Conservation (phyloP, 2,797 vertebrate species). For the Propithecus deckenii region DNA sequence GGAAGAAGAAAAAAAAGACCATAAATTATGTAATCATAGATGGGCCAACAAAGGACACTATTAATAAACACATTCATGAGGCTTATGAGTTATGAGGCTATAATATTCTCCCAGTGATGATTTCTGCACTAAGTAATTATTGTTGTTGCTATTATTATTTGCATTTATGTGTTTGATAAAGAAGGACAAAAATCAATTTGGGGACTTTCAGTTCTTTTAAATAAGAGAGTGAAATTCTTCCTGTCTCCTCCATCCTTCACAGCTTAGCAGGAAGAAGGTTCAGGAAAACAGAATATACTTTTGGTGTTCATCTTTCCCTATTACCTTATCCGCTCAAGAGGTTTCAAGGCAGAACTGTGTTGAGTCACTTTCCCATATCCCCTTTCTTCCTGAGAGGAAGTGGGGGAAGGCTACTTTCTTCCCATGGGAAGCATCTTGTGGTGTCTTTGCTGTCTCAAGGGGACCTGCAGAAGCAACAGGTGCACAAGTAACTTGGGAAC, state of each 20-base stretch:
- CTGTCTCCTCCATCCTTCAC: constrained; percentile 34
- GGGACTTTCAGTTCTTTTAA: constrained; percentile 79
- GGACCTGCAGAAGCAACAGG: not conserved
- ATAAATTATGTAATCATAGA: not conserved
- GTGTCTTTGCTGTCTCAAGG: not conserved
- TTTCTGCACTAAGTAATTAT: not conserved
- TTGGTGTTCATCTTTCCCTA: not conserved
- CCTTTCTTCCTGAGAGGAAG: not conserved
- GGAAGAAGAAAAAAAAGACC: constrained; percentile 53
- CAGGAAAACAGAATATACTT: constrained; percentile 45
- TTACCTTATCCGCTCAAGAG: not conserved
- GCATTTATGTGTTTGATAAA: constrained; percentile 54
- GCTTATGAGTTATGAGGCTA: constrained; percentile 69
- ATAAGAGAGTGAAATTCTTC: constrained; percentile 72
- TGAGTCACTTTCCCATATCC: not conserved
- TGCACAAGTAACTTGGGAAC: not conserved
- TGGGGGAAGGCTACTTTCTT: not conserved
- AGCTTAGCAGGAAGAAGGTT: constrained; percentile 64
- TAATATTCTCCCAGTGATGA: constrained; percentile 63
- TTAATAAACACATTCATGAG: constrained; percentile 75
- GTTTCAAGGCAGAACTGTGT: not conserved
- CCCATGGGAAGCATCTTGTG: not conserved
- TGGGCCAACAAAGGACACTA: constrained; percentile 73
- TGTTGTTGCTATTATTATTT: not conserved
- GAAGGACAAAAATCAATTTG: constrained; percentile 78